Evolutionary conservation across 2,113 vertebrate genomes (phyloP).

Genomic region (Drymodes brunneopygia): DNA sequence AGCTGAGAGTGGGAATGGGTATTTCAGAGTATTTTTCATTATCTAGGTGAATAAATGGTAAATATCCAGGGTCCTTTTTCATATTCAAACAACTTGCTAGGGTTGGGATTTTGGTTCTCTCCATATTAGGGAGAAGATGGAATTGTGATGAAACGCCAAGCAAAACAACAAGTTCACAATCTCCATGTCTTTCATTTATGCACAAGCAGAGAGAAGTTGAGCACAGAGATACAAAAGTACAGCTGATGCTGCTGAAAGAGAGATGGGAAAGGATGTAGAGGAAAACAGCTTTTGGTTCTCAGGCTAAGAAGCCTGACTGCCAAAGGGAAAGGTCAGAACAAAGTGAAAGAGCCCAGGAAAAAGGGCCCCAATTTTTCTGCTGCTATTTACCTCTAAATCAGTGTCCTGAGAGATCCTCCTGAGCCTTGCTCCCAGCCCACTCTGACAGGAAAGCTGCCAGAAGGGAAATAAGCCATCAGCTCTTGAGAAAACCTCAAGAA

Average conservation of each 20-base stretch:
- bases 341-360: not conserved
- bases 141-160: not conserved
- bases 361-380: not conserved
- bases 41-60: not conserved
- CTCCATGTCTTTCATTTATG: not conserved
- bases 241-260: not conserved
- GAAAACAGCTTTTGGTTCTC: not conserved
- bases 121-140: not conserved
- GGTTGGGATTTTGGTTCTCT: not conserved
- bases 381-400: not conserved
- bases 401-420: not conserved
- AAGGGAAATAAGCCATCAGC: not conserved
- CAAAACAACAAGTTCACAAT: not conserved
- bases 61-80: not conserved
- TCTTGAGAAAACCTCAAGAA: conserved; percentile 7
- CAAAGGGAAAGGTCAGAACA: not conserved
- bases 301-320: not conserved
- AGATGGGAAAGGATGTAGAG: not conserved
- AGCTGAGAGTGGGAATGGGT: not conserved
- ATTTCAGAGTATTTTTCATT: not conserved
- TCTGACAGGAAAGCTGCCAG: not conserved
- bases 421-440: not conserved
- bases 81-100: not conserved
- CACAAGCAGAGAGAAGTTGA: not conserved
- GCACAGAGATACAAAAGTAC: not conserved